Base-by-base conservation (phyloP, 2,113 vertebrate genomes). In the Microcebus tavaratra region DNA sequence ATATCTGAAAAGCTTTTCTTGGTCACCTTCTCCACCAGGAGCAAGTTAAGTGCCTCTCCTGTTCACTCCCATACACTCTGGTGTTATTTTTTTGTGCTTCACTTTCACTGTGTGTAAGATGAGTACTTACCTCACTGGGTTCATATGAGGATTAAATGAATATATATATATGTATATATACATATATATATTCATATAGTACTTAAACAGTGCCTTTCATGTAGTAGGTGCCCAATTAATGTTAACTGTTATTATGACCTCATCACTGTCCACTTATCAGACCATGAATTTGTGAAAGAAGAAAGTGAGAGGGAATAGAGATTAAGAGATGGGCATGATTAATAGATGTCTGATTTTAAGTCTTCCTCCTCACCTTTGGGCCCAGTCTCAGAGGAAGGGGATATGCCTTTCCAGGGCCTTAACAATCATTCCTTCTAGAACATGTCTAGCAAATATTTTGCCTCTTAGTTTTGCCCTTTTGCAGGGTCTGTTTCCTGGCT, bases 251-350 rank as follows among this genome's bases (percentile, higher is more conserved):
- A 7, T 63, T 73, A 59, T 91, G 82, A 36, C 13, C 9, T 23
- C 0, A 5, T 67, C 27, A 39, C 29, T 59, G n/a, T 20, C 23
- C 57, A 72, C 55, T 93, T 72, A 68, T 70, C 25, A 95, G 23
- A 80, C 34, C 63, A 61, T 57, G n/a, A 67, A 34, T 61, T 95
- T 91, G 59, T 68, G 39, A 86, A 42, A 39, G 73, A 61, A 85
- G 85, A 90, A 86, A 88, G 70, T 42, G 89, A 93, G 67, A 34
- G n/a, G 88, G 61, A 89, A 79, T 20, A 79, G 70, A 61, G 65
- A 82, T 76, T 70, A 80, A 88, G 70, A 87, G 39, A 42, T 20
- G 45, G 36, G 17, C 48, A 50, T 65, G 39, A 95, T 70, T 45
- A 76, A 65, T 5, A 42, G 31, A 25, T 23, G 50, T 72, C 48